A percentile compares a stretch with the other conserved stretches of the same genome.
These are phyloP conservation scores for Toxotes lorentzi DNA, from an alignment of 2,797 vertebrate species.

Conservation along the genomic window DNA sequence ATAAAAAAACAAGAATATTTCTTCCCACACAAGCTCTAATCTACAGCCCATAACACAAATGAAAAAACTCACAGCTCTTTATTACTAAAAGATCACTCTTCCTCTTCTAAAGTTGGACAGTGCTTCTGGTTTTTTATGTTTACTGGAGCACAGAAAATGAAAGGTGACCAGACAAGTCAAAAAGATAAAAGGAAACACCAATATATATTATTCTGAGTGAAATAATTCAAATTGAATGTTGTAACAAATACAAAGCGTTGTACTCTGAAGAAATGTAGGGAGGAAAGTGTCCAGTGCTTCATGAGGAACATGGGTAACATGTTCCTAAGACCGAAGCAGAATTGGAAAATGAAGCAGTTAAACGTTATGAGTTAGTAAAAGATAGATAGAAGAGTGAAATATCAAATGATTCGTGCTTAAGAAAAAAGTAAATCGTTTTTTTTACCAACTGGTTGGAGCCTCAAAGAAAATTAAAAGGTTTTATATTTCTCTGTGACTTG, in stretches of 20 bases:
- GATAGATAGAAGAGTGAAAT: neutral
- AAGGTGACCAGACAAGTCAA: too few species aligned
- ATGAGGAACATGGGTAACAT: neutral
- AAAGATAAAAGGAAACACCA: too few species aligned
- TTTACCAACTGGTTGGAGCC: too few species aligned
- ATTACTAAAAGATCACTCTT: neutral
- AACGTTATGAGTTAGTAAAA: neutral
- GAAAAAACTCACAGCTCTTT: neutral
- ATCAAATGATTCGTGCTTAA: neutral
- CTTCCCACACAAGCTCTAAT: neutral
- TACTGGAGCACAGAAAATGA: too few species aligned
- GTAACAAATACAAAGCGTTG: neutral
- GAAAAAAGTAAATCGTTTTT: neutral
- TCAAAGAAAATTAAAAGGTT: neutral
- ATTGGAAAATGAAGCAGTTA: neutral
- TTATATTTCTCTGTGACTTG: neutral
- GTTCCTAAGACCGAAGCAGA: neutral
- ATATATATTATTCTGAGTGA: neutral
- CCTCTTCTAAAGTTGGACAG: neutral
- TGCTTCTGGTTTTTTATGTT: neutral
- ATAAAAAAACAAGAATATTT: neutral
- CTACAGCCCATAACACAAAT: slow-evolving; percentile 1
- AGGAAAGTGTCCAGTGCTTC: neutral
- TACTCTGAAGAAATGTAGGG: neutral
- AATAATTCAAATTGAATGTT: neutral